These are phyloP conservation scores for Hemichromis elongatus DNA, from an alignment of 2,113 vertebrate species.

Conservation along the genomic window DNA sequence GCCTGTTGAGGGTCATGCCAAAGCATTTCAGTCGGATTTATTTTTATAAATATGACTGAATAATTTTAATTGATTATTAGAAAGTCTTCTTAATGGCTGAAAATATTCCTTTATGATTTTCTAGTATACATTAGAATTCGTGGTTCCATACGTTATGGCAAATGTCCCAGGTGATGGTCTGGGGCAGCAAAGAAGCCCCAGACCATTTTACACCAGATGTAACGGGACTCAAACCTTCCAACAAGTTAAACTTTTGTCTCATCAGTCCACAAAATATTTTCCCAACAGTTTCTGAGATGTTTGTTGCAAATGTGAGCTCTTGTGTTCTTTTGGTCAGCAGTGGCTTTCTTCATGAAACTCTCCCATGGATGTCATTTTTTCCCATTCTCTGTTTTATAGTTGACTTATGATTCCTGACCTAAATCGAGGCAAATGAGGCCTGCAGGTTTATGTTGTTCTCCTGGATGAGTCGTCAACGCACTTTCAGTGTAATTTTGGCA, in stretches of 20 bases:
- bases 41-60: no score
- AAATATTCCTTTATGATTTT: background rate
- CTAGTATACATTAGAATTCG: background rate
- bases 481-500: background rate
- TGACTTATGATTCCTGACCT: background rate
- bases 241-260: background rate
- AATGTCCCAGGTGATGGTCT: background rate
- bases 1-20: background rate
- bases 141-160: background rate
- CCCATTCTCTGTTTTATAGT: background rate
- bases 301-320: background rate
- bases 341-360: background rate
- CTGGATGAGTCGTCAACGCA: background rate
- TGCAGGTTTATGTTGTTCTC: background rate
- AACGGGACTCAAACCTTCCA: background rate
- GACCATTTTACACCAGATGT: background rate
- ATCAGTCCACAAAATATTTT: background rate
- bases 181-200: background rate
- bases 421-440: background rate
- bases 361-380: background rate
- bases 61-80: no score
- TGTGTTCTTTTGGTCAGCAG: background rate
- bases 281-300: background rate
- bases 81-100: background rate
- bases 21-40: background rate